Percentiles rank a stretch among this genome's conserved stretches.
Conservation (phyloP, 2,113 vertebrate species). For the Esox niger region DNA sequence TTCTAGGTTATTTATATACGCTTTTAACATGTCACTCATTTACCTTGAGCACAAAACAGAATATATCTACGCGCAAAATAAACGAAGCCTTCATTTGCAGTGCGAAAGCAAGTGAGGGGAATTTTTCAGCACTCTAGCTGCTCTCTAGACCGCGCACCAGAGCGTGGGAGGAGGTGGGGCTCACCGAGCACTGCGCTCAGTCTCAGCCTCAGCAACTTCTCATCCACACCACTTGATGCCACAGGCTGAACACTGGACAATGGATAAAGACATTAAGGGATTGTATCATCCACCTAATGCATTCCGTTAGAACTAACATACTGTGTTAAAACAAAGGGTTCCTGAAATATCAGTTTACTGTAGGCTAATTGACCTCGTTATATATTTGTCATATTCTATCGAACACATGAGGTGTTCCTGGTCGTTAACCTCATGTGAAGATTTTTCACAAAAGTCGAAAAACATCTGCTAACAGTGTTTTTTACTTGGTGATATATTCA, state of each 20-base stretch:
- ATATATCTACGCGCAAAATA: conserved; percentile 35
- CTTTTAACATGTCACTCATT: conserved; percentile 21
- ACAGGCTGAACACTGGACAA: conserved; percentile 29
- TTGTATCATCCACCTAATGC: background rate
- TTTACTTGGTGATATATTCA: conserved; percentile 66
- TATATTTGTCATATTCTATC: background rate
- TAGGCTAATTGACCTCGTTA: background rate
- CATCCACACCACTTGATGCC: conserved; percentile 43
- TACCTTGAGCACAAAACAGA: background rate
- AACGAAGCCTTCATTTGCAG: conserved; percentile 58
- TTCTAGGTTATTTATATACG: background rate
- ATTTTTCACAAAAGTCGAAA: background rate
- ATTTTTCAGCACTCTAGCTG: conserved; percentile 55
- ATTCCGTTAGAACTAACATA: too few relatives aligned
- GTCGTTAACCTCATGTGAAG: background rate
- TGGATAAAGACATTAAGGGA: background rate
- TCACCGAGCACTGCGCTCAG: conserved; percentile 32
- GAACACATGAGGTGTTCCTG: conserved; percentile 5
- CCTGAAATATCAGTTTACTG: conserved; percentile 21
- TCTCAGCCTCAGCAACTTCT: conserved; percentile 68
- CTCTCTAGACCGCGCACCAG: conserved; percentile 53
- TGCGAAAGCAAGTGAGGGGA: conserved; percentile 64
- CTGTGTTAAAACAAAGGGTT: too few relatives aligned
- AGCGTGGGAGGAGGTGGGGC: conserved; percentile 73
- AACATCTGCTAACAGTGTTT: conserved; percentile 22